Base-by-base conservation (phyloP, 2,797 vertebrate species). In the Danio albolineatus region DNA sequence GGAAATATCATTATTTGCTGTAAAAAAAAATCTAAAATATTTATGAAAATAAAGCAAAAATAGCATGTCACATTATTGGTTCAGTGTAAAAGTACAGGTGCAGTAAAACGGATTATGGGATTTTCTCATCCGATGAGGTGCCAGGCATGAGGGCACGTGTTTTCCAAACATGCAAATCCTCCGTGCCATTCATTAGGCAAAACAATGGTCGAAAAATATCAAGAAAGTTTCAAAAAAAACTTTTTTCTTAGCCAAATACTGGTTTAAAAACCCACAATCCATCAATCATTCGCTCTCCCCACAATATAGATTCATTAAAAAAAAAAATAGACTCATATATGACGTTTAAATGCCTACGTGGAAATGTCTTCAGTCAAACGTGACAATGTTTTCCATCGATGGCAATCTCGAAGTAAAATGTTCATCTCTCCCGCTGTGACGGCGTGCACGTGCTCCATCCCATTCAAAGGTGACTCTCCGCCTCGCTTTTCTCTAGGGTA, bases 381-480 rank as follows among this genome's bases (percentile, higher is more conserved):
- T 71, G 84, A 80, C 76, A 39, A 86, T 76, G 3, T 28, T 79
- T 65, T 83, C n/a, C 70, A 69, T 53, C 49, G 56, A 19, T 43
- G 76, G 76, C 76, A 43, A 56, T 51, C 69, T 71, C 16, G 62
- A 77, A 44, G 61, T 72, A 21, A 59, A 78, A 78, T 48, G 75
- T 78, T 48, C 60, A 66, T 69, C 28, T 76, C 17, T 65, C 10
- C 76, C 43, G 5, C 73, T 83, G 16, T 16, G 59, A 67, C 17
- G 41, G 64, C 17, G 49, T 59, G n/a, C 8, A 6, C 70, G 10
- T 41, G 43, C 38, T 7, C 54, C 57, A 9, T 59, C 16, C 19
- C 39, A 19, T 74, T 94, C 91, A 96, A 87, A 94, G 93, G 60
- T 93, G 86, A 51, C 89, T 92, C 53, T 92, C 89, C 0, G 89